These are phyloP conservation scores for Montipora foliosa DNA, from an alignment of 64 coral and sea anemone genomes.

Conservation along the genomic window DNA sequence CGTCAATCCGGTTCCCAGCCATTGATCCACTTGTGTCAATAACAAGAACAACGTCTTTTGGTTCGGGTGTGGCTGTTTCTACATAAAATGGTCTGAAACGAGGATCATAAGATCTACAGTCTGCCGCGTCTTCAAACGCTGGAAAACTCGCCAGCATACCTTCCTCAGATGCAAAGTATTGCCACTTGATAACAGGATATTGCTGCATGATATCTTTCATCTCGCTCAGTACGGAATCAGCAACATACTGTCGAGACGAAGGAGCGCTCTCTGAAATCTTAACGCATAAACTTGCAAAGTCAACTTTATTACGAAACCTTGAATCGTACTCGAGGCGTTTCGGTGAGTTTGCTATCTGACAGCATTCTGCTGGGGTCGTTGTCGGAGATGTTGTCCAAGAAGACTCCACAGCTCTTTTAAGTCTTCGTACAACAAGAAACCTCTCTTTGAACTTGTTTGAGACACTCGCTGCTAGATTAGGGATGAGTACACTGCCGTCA, in stretches of 20 bases:
- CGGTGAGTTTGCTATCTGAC: not conserved
- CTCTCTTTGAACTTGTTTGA: constrained; percentile 32
- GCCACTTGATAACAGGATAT: constrained; percentile 42
- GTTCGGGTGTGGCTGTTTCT: constrained; percentile 59
- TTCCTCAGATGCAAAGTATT: constrained; percentile 64
- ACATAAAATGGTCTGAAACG: constrained; percentile 77
- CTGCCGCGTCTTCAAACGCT: not conserved
- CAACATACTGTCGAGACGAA: not conserved
- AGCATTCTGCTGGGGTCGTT: constrained; percentile 38
- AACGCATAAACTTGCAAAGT: not conserved
- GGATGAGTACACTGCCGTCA: not conserved
- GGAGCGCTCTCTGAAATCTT: not conserved
- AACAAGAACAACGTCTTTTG: constrained; percentile 74
- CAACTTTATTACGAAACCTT: constrained; percentile 50
- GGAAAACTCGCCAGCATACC: constrained; percentile 33
- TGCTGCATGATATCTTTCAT: constrained; percentile 37
- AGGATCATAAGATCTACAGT: constrained; percentile 63
- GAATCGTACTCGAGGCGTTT: constrained; percentile 39
- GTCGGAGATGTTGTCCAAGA: not conserved
- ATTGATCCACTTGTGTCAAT: constrained; percentile 77
- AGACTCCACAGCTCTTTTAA: constrained; percentile 37
- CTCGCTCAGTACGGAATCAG: not conserved
- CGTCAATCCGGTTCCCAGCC: not conserved
- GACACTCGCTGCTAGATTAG: not conserved
- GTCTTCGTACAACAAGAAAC: not conserved